phyloP scores from a whole-genome alignment of 92 coral and sea anemone species.

The Zoanthus solanderi region DNA sequence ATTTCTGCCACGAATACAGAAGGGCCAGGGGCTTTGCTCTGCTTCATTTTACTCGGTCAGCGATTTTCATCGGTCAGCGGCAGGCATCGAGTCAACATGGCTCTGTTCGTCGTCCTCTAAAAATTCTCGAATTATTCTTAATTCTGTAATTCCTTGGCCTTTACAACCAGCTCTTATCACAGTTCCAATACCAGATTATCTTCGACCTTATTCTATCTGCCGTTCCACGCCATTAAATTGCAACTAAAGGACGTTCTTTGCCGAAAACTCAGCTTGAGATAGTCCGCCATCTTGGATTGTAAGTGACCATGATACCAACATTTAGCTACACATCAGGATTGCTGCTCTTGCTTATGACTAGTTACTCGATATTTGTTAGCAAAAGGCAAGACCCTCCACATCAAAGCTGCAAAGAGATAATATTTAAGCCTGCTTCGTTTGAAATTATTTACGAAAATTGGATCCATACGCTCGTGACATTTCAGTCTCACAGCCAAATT shows the following conservation, averaged over 20 bases:
- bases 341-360: constrained; percentile 23
- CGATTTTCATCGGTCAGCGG: constrained; percentile 3
- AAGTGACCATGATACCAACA: neutral
- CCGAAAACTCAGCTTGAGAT: neutral
- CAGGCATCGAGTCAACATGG: neutral
- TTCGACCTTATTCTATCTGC: neutral
- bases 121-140: neutral
- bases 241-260: neutral
- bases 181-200: neutral
- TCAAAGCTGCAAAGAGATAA: constrained; percentile 12
- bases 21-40: too few species aligned
- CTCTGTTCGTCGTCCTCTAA: neutral
- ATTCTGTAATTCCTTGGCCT: constrained; percentile 1
- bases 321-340: constrained; percentile 22
- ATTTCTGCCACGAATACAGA: too few species aligned
- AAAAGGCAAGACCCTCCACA: constrained; percentile 9
- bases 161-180: neutral
- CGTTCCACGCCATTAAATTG: neutral
- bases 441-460: constrained; percentile 9
- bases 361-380: constrained; percentile 25
- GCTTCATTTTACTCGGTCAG: too few species aligned
- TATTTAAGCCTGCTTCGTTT: constrained; percentile 23
- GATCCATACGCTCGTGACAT: constrained; percentile 28
- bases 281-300: constrained; percentile 22
- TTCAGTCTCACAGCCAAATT: constrained; percentile 14